Percentiles rank a stretch among this genome's conserved stretches.
phyloP scores from a whole-genome alignment of 2,113 vertebrate genomes.

The Entelurus aequoreus region DNA sequence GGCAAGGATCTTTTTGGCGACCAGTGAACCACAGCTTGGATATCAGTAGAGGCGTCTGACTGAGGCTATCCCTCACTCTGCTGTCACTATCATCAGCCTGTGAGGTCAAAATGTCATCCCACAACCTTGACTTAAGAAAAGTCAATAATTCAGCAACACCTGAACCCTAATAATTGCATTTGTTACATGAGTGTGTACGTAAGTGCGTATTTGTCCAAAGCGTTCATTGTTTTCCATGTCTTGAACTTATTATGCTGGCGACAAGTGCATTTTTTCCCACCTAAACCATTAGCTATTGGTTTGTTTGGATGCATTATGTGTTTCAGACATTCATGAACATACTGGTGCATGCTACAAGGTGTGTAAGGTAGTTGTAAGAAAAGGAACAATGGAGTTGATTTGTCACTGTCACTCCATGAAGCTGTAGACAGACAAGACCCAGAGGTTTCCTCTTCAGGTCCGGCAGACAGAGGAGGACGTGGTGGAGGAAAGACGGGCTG shows the following conservation, averaged over 20 bases:
- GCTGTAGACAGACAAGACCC: slow-evolving; percentile 47
- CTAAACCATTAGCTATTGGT: too few relatives aligned
- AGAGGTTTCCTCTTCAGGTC: slow-evolving; percentile 15
- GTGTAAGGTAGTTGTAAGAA: slow-evolving; percentile 18
- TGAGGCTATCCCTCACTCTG: slow-evolving; percentile 56
- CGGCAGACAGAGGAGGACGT: slow-evolving; percentile 10
- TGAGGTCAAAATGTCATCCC: slow-evolving; percentile 57
- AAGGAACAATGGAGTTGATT: slow-evolving; percentile 27
- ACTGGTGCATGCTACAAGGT: background rate
- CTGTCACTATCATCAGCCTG: slow-evolving; percentile 56
- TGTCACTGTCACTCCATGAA: slow-evolving; percentile 26
- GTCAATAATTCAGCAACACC: slow-evolving; percentile 44
- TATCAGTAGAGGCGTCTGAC: slow-evolving; percentile 63
- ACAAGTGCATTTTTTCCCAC: background rate
- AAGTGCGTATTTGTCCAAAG: slow-evolving; percentile 5
- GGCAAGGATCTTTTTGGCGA: slow-evolving; percentile 44
- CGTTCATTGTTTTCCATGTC: background rate
- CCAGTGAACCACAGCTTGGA: slow-evolving; percentile 39
- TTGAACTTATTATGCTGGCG: background rate
- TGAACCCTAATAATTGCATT: slow-evolving; percentile 29
- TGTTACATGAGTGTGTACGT: slow-evolving; percentile 15
- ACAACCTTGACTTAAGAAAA: slow-evolving; percentile 48
- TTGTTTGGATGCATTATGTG: background rate
- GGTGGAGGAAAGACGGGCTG: slow-evolving; percentile 3
- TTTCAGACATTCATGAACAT: background rate